Percentiles rank a stretch among this genome's conserved stretches.
Conservation (phyloP, 1,140 invertebrate species). For the Artemia franciscana region DNA sequence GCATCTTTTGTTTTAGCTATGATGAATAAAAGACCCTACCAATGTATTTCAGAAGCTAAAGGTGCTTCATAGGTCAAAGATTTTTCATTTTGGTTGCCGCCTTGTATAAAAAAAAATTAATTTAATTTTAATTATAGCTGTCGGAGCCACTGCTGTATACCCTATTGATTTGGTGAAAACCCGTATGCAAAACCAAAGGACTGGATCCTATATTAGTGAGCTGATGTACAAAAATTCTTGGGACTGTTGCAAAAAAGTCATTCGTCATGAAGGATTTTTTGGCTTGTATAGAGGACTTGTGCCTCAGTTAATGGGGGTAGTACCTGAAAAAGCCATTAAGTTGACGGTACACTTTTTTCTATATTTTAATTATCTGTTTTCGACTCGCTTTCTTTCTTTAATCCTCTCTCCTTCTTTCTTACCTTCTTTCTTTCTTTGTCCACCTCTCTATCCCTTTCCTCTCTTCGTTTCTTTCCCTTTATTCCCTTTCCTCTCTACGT, state of each 20-base stretch:
- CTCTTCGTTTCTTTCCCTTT: no score
- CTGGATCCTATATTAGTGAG: conserved; percentile 79
- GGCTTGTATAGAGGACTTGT: conserved; percentile 84
- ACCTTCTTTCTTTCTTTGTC: background rate
- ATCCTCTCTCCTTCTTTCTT: background rate
- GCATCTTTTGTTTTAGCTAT: no score
- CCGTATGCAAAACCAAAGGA: conserved; percentile 93
- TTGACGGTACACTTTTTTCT: no score
- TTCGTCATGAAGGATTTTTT: conserved; percentile 79
- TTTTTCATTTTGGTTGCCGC: no score
- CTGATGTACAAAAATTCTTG: conserved; percentile 91
- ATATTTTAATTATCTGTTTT: conserved; percentile 4
- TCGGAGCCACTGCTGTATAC: conserved; percentile 92
- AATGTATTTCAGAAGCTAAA: no score
- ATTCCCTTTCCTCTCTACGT: no score
- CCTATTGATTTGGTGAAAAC: conserved; percentile 98
- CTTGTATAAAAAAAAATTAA: no score
- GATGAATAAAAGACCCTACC: no score
- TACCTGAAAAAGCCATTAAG: conserved; percentile 98
- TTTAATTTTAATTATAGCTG: no score
- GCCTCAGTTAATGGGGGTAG: conserved; percentile 92
- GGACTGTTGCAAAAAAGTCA: conserved; percentile 85
- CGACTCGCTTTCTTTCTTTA: background rate
- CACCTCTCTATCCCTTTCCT: no score
- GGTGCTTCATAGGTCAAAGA: no score